Percentiles rank a stretch among this genome's conserved stretches.
Evolutionary conservation across 2,888 invertebrate species (phyloP).

Genomic region (Eupithecia dodoneata): DNA sequence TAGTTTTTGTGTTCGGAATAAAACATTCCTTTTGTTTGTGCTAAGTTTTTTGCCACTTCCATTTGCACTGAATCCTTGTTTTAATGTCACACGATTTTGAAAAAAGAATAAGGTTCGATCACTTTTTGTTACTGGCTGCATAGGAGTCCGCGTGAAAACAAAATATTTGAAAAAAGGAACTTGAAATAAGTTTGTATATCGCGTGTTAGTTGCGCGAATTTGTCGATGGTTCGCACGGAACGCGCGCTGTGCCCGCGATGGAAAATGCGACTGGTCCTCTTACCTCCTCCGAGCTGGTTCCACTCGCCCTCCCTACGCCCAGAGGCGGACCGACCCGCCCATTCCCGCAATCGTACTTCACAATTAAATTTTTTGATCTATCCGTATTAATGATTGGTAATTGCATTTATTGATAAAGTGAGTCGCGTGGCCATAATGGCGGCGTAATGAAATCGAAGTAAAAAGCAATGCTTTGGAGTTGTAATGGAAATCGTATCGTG

Average conservation of each 20-base stretch:
- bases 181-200: conserved; percentile 14
- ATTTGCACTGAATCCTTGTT: conserved; percentile 42
- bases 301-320: conserved; percentile 78
- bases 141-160: not conserved
- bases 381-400: conserved; percentile 75
- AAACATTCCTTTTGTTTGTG: conserved; percentile 25
- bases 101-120: conserved; percentile 10
- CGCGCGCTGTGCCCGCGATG: conserved; percentile 76
- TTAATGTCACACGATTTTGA: conserved; percentile 17
- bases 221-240: conserved; percentile 61
- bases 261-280: conserved; percentile 76
- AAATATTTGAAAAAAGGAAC: not conserved
- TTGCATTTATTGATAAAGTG: conserved; percentile 72
- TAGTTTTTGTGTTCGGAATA: conserved; percentile 48
- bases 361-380: conserved; percentile 71
- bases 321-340: conserved; percentile 68
- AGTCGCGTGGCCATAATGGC: conserved; percentile 46
- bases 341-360: conserved; percentile 57
- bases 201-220: conserved; percentile 54
- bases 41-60: conserved; percentile 25
- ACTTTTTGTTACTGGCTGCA: conserved; percentile 3
- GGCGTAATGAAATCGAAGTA: conserved; percentile 46
- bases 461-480: conserved; percentile 35
- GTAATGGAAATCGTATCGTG: conserved; percentile 27
- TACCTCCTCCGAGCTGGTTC: conserved; percentile 67